These are phyloP conservation scores for Aphis craccivora DNA, from an alignment of 1,140 invertebrate genomes.

Conservation along the genomic window DNA sequence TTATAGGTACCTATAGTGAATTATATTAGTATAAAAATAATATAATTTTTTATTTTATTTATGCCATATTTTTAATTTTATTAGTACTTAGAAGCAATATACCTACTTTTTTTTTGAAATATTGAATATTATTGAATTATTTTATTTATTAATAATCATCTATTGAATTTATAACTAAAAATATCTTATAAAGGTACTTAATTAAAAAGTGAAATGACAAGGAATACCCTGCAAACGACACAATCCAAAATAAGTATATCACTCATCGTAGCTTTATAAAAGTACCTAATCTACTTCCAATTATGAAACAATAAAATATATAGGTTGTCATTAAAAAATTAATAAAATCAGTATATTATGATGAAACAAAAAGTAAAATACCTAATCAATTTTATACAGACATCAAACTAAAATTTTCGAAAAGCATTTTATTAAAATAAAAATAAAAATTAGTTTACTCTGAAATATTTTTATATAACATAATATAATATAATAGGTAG, in stretches of 20 bases:
- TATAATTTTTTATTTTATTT: too few relatives aligned
- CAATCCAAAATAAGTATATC: too few relatives aligned
- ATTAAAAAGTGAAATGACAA: too few relatives aligned
- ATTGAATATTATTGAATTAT: background rate
- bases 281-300: background rate
- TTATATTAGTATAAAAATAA: too few relatives aligned
- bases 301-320: background rate
- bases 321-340: background rate
- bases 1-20: too few relatives aligned
- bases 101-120: background rate
- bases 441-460: background rate
- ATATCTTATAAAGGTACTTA: background rate
- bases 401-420: background rate
- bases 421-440: background rate
- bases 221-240: too few relatives aligned
- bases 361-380: background rate
- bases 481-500: too few relatives aligned
- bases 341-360: background rate
- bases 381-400: background rate
- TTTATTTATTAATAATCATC: background rate
- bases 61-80: background rate
- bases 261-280: background rate
- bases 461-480: too few relatives aligned
- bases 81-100: background rate
- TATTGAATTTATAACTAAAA: background rate